Evolutionary conservation across 2,888 invertebrate genomes (phyloP).

Genomic region (Drosophila borealis): DNA sequence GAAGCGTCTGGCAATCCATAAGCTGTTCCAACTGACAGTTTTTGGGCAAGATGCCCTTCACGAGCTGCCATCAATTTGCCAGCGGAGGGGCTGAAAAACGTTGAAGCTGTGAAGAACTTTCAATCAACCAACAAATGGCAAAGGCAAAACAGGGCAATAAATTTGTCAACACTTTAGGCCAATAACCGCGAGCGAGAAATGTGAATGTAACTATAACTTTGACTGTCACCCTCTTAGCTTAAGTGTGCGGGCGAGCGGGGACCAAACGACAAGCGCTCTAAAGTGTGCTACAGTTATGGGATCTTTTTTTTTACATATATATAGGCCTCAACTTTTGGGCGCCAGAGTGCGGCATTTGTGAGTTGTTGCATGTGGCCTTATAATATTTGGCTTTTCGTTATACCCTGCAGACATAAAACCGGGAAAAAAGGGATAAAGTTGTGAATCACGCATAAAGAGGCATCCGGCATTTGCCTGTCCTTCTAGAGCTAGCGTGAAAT

Average conservation of each 20-base stretch:
- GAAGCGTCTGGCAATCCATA: slow-evolving; percentile 39
- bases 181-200: slow-evolving; percentile 37
- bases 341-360: slow-evolving; percentile 63
- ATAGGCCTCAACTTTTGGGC: slow-evolving; percentile 67
- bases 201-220: slow-evolving; percentile 39
- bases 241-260: neutral
- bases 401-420: neutral
- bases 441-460: too few relatives aligned
- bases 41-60: slow-evolving; percentile 10
- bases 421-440: neutral
- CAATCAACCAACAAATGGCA: slow-evolving; percentile 67
- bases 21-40: slow-evolving; percentile 20
- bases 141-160: slow-evolving; percentile 73
- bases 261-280: slow-evolving; percentile 22
- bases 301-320: slow-evolving; percentile 25
- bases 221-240: slow-evolving; percentile 6
- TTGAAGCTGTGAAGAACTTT: slow-evolving; percentile 53
- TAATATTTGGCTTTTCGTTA: slow-evolving; percentile 28
- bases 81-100: slow-evolving; percentile 21
- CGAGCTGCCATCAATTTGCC: slow-evolving; percentile 56
- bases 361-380: slow-evolving; percentile 64
- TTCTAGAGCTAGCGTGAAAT: too few relatives aligned
- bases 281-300: slow-evolving; percentile 33
- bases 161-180: slow-evolving; percentile 75
- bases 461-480: too few relatives aligned